Conservation (phyloP, 2,888 invertebrate species). For the Eremobia ochroleuca region DNA sequence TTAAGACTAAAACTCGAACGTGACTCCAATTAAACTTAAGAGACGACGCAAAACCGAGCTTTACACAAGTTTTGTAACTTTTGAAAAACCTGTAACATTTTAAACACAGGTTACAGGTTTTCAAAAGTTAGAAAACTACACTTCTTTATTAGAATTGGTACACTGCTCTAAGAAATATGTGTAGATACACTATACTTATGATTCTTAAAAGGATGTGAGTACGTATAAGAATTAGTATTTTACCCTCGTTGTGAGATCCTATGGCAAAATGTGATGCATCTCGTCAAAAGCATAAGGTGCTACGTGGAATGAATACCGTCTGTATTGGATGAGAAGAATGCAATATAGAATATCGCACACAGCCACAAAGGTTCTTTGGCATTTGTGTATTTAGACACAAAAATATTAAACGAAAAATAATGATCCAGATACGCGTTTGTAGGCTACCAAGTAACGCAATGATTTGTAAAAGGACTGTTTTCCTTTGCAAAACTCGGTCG, state of each 20-base stretch:
- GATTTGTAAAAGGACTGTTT: constrained; percentile 5
- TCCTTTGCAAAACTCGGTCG: constrained; percentile 24
- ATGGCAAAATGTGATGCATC: constrained; percentile 27
- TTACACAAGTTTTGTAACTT: not conserved
- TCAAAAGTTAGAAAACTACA: not conserved
- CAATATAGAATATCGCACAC: constrained; percentile 13
- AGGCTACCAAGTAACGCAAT: constrained; percentile 5
- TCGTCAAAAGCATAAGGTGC: constrained; percentile 4
- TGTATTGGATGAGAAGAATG: constrained; percentile 27
- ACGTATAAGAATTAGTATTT: constrained; percentile 10
- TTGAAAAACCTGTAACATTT: not conserved
- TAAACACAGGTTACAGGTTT: not conserved
- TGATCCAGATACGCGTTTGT: not conserved
- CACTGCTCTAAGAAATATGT: too few relatives aligned
- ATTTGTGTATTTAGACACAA: constrained; percentile 12
- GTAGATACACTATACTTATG: too few relatives aligned
- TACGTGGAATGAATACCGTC: constrained; percentile 20
- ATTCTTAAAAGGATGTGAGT: not conserved
- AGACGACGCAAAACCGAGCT: not conserved
- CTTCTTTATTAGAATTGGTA: not conserved
- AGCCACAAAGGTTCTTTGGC: constrained; percentile 1
- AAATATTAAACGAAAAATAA: constrained; percentile 18
- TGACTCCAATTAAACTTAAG: constrained; percentile 25
- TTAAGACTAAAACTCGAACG: constrained; percentile 4
- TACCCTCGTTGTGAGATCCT: not conserved